A percentile compares a stretch with the other conserved stretches of the same genome.
These are phyloP conservation scores for Cancer borealis DNA, from an alignment of 2,888 invertebrate species.

Conservation along the genomic window DNA sequence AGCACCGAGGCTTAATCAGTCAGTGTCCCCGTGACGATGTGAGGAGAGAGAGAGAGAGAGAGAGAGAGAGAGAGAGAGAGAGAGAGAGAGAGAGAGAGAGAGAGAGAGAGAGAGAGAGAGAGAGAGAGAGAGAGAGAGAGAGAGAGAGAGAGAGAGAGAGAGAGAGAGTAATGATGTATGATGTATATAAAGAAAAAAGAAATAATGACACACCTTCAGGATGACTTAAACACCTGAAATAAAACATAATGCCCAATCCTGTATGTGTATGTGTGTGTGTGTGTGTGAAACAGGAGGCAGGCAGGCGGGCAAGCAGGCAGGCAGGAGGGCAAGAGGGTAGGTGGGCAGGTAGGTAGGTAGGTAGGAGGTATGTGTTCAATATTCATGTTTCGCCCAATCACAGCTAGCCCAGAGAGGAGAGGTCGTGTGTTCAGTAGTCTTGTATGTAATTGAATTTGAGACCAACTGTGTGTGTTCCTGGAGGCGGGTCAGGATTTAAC, in stretches of 20 bases:
- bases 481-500: neutral
- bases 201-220: too few relatives aligned
- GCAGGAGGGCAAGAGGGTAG: neutral
- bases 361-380: neutral
- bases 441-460: neutral
- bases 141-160: neutral
- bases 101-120: neutral
- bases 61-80: too few relatives aligned
- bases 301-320: neutral
- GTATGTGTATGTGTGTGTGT: too few relatives aligned
- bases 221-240: too few relatives aligned
- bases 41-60: too few relatives aligned
- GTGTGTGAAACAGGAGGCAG: neutral
- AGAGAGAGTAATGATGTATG: neutral
- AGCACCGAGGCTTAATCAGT: neutral
- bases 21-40: constrained; percentile 14
- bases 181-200: neutral
- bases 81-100: neutral
- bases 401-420: neutral
- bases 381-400: constrained; percentile 1
- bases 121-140: neutral
- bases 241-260: too few relatives aligned
- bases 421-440: neutral
- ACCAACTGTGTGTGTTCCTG: constrained; percentile 11
- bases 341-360: neutral